Evolutionary conservation across 2,888 invertebrate species (phyloP).

Genomic region (Neria commutata): DNA sequence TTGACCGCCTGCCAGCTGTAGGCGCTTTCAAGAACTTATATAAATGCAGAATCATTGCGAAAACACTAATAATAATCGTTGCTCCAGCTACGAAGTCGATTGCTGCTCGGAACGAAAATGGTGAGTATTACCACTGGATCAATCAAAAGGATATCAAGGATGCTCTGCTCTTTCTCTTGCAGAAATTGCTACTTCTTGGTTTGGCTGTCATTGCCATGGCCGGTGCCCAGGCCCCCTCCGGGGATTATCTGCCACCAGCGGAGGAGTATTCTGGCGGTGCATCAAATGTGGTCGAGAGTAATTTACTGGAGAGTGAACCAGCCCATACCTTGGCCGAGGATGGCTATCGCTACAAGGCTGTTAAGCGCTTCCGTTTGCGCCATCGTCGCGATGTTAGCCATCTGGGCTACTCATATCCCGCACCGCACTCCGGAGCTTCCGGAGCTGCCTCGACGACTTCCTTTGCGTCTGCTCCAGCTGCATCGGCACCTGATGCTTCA

Average conservation of each 20-base stretch:
- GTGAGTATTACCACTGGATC: conserved; percentile 8
- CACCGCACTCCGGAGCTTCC: conserved; percentile 17
- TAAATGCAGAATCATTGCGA: conserved; percentile 13
- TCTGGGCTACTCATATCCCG: conserved; percentile 26
- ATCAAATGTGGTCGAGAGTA: conserved; percentile 34
- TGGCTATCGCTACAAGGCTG: conserved; percentile 38
- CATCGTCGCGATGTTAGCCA: conserved; percentile 36
- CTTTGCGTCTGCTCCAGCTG: conserved; percentile 24
- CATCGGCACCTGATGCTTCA: background rate
- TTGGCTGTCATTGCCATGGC: conserved; percentile 55
- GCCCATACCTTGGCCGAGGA: conserved; percentile 27
- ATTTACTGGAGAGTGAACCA: conserved; percentile 20
- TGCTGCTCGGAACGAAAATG: conserved; percentile 13
- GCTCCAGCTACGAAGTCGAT: background rate
- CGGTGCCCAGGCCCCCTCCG: conserved; percentile 45
- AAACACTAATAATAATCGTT: conserved; percentile 4
- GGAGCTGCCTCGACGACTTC: conserved; percentile 7
- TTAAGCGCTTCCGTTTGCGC: conserved; percentile 32
- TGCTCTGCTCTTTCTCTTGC: conserved; percentile 18
- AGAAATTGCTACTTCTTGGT: conserved; percentile 54
- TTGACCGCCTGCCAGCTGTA: too few species aligned
- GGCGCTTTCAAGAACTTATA: too few species aligned
- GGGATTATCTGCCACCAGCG: conserved; percentile 28
- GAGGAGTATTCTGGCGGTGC: conserved; percentile 22
- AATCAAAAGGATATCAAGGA: background rate